phyloP scores from a whole-genome alignment of 2,113 vertebrate genomes.

The Thunnus maccoyii region DNA sequence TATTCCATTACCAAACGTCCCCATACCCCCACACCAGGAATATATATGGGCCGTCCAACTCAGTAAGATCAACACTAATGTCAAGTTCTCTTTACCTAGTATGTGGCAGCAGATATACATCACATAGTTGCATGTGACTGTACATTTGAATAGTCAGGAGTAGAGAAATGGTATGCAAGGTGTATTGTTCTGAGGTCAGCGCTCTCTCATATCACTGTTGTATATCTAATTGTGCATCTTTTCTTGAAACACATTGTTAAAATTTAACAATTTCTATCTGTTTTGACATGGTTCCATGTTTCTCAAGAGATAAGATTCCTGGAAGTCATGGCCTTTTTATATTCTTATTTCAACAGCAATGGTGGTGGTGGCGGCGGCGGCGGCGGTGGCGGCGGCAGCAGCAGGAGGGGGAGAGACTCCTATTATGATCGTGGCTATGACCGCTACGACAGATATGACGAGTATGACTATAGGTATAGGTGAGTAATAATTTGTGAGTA shows the following conservation, averaged over 20 bases:
- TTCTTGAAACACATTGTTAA: not conserved
- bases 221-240: not conserved
- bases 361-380: constrained; percentile 39
- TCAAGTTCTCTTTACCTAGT: not conserved
- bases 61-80: constrained; percentile 81
- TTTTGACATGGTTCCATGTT: not conserved
- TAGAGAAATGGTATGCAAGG: not conserved
- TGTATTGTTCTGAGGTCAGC: not conserved
- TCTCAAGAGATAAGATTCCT: not conserved
- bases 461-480: constrained; percentile 94
- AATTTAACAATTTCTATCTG: not conserved
- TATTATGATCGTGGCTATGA: constrained; percentile 85
- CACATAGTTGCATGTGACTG: not conserved
- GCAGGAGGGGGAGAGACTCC: constrained; percentile 89
- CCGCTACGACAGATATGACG: constrained; percentile 93
- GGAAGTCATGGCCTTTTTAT: constrained; percentile 5
- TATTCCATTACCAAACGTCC: constrained; percentile 96
- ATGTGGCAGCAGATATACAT: not conserved
- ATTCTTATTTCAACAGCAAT: constrained; percentile 44
- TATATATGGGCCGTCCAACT: constrained; percentile 95
- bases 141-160: not conserved
- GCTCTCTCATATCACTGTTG: not conserved
- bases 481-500: constrained; percentile 59
- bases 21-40: constrained; percentile 94
- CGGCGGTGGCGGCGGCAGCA: constrained; percentile 74